Conservation (phyloP, 2,888 invertebrate genomes). For the Hirtodrosophila alboralis region DNA sequence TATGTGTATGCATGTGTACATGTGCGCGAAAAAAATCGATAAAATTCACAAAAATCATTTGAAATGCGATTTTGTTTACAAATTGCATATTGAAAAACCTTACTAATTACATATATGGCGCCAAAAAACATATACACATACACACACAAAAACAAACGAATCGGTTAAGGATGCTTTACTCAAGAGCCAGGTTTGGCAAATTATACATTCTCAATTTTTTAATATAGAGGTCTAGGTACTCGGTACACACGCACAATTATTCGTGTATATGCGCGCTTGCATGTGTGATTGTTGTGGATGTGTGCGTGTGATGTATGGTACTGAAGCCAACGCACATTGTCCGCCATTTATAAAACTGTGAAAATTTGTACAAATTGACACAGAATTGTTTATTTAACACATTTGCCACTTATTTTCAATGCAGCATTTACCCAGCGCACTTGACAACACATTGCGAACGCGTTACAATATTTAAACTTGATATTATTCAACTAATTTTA, state of each 20-base stretch:
- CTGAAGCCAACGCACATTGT: slow-evolving; percentile 78
- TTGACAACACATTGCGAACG: slow-evolving; percentile 39
- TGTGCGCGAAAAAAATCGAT: slow-evolving; percentile 67
- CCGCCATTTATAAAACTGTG: slow-evolving; percentile 73
- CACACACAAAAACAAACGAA: slow-evolving; percentile 15
- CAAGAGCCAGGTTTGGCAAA: slow-evolving; percentile 55
- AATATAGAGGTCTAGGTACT: slow-evolving; percentile 35
- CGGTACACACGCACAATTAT: slow-evolving; percentile 50
- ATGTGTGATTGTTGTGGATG: slow-evolving; percentile 26
- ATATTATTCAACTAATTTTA: slow-evolving; percentile 69
- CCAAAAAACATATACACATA: slow-evolving; percentile 39
- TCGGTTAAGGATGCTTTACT: slow-evolving; percentile 55
- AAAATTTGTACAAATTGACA: slow-evolving; percentile 51
- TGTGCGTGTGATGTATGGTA: slow-evolving; percentile 31
- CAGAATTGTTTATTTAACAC: slow-evolving; percentile 19
- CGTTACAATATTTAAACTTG: slow-evolving; percentile 38
- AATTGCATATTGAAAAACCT: slow-evolving; percentile 35
- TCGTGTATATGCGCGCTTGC: slow-evolving; percentile 23
- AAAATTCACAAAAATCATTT: slow-evolving; percentile 41
- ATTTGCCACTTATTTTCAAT: slow-evolving; percentile 27
- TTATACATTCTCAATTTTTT: slow-evolving; percentile 59
- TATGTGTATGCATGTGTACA: slow-evolving; percentile 26
- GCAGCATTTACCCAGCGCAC: slow-evolving; percentile 35
- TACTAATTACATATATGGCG: slow-evolving; percentile 53
- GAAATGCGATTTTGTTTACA: slow-evolving; percentile 42